Percentiles rank a stretch among this genome's conserved stretches.
Evolutionary conservation across 2,113 vertebrate species (phyloP).

Genomic region (Entelurus aequoreus): DNA sequence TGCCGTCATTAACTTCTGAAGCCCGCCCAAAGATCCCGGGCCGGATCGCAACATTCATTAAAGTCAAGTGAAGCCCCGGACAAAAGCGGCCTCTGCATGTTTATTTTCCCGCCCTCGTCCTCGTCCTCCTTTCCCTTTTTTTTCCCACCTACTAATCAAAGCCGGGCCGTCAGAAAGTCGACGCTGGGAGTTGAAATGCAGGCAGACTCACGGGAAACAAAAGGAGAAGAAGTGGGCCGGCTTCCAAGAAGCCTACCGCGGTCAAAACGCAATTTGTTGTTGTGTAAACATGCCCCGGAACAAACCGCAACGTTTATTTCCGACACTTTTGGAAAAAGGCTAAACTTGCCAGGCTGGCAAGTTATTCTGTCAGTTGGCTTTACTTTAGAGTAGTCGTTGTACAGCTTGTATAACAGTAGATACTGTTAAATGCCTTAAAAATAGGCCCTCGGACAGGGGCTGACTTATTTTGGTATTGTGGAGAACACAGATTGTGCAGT

Average conservation of each 20-base stretch:
- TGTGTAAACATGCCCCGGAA: too few species aligned
- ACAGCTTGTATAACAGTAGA: too few species aligned
- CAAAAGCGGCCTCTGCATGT: background rate
- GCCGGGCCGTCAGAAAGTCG: background rate
- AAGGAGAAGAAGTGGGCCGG: background rate
- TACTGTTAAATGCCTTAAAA: too few species aligned
- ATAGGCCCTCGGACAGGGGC: too few species aligned
- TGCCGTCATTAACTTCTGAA: slow-evolving; percentile 11
- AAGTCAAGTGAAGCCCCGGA: background rate
- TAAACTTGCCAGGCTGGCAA: too few species aligned
- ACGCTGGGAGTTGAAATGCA: background rate
- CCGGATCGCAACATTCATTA: slow-evolving; percentile 5
- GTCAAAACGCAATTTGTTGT: too few species aligned
- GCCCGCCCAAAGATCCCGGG: background rate
- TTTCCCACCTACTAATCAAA: background rate
- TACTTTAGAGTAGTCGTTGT: too few species aligned
- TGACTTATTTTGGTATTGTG: too few species aligned
- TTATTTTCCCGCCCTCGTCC: background rate
- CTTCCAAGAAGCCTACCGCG: background rate
- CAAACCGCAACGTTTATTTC: too few species aligned
- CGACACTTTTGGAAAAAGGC: too few species aligned
- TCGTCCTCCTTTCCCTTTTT: background rate
- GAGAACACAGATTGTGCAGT: too few species aligned
- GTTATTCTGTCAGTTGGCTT: too few species aligned
- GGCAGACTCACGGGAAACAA: background rate